Evolutionary conservation across 2,797 vertebrate species (phyloP).

Genomic region (Pipistrellus pipistrellus): DNA sequence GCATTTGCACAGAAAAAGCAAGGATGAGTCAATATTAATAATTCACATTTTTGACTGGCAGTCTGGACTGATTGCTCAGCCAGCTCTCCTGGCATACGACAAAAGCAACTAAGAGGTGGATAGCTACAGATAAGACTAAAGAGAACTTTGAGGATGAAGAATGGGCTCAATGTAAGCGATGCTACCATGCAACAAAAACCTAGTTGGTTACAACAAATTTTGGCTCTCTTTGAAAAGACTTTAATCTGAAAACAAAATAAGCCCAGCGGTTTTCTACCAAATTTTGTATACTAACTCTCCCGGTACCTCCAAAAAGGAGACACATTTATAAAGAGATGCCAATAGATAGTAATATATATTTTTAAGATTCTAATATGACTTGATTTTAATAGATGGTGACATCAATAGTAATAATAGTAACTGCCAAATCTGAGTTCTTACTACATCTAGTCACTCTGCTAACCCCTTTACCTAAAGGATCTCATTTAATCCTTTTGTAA

Average conservation of each 20-base stretch:
- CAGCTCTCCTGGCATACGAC: background rate
- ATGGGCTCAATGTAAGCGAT: background rate
- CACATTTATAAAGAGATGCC: background rate
- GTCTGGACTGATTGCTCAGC: background rate
- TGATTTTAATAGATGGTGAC: background rate
- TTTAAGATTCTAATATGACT: background rate
- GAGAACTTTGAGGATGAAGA: background rate
- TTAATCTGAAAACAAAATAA: background rate
- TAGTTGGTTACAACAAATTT: background rate
- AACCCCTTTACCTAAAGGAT: background rate
- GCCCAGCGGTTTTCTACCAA: background rate
- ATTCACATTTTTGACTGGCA: background rate
- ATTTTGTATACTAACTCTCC: conserved; percentile 3
- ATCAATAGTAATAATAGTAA: background rate
- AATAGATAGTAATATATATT: background rate
- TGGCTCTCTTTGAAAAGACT: conserved; percentile 24
- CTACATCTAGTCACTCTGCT: background rate
- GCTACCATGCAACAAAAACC: background rate
- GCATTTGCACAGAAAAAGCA: background rate
- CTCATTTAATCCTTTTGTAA: background rate
- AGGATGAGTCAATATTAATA: background rate
- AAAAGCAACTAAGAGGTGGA: background rate
- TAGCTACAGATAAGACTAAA: background rate
- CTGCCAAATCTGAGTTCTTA: background rate
- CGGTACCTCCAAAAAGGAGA: background rate